These are phyloP conservation scores for Papilio demoleus DNA, from an alignment of 2,888 invertebrate genomes.

Conservation along the genomic window DNA sequence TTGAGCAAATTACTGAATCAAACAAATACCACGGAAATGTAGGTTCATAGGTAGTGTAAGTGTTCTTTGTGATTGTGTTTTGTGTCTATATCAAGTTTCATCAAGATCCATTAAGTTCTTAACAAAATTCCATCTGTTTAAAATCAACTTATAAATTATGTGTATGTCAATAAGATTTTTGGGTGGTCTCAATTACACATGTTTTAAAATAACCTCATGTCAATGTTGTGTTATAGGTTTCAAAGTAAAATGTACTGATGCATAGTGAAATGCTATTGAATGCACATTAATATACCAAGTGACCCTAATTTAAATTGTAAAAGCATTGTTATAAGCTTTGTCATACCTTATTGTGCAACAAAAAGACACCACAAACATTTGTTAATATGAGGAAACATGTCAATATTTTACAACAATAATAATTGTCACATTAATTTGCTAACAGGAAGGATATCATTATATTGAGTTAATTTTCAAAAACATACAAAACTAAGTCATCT, in stretches of 20 bases:
- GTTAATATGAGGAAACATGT: not conserved
- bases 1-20: no score
- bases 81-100: no score
- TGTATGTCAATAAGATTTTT: no score
- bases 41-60: no score
- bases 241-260: not conserved
- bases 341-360: conserved; percentile 2
- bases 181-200: not conserved
- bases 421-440: not conserved
- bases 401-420: not conserved
- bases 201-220: not conserved
- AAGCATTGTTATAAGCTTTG: conserved; percentile 1
- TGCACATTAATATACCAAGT: not conserved
- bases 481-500: no score
- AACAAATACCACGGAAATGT: no score
- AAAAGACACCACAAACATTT: conserved; percentile 20
- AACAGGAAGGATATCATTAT: not conserved
- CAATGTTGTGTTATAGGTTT: not conserved
- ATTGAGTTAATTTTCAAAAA: not conserved
- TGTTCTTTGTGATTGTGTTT: no score
- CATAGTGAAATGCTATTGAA: not conserved
- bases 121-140: no score
- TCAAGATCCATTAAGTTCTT: no score
- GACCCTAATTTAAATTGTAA: conserved; percentile 22
- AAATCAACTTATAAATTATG: no score